phyloP scores from a whole-genome alignment of 2,113 vertebrate genomes.

The Oxygymnocypris stewartii region DNA sequence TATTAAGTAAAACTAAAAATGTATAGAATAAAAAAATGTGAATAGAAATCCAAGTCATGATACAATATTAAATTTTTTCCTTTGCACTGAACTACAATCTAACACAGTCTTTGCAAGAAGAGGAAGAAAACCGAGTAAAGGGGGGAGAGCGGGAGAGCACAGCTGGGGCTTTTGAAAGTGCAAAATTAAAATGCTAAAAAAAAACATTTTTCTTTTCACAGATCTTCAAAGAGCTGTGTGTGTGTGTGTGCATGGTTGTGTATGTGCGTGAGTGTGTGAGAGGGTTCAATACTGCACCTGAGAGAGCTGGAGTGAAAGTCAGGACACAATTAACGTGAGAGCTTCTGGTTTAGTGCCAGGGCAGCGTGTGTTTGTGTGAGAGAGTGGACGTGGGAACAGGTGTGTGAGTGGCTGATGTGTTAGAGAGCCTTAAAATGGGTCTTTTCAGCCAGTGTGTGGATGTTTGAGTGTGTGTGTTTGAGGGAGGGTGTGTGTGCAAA shows the following conservation, averaged over 20 bases:
- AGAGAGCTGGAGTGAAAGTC: conserved; percentile 40
- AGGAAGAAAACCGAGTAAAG: neutral
- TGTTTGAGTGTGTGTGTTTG: conserved; percentile 31
- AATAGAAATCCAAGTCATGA: neutral
- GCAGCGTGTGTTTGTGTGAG: conserved; percentile 7
- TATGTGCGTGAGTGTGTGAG: neutral
- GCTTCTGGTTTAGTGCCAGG: conserved; percentile 43
- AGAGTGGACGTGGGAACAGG: conserved; percentile 46
- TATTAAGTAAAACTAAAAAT: neutral
- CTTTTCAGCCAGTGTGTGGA: conserved; percentile 48
- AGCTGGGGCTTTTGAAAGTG: conserved; percentile 51
- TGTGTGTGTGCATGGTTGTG: neutral
- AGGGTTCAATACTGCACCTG: conserved; percentile 45
- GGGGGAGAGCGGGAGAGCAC: conserved; percentile 34
- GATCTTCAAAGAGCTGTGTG: conserved; percentile 34
- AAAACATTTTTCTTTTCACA: conserved; percentile 32
- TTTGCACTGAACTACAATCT: neutral
- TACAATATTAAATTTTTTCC: neutral
- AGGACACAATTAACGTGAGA: conserved; percentile 46
- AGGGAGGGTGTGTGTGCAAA: conserved; percentile 41
- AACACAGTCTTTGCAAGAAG: neutral
- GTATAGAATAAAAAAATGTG: neutral
- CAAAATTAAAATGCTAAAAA: conserved; percentile 44
- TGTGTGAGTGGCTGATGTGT: conserved; percentile 55
- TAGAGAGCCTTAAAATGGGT: conserved; percentile 26